Base-by-base conservation (phyloP, 2,113 vertebrate genomes). In the Pedetes capensis region DNA sequence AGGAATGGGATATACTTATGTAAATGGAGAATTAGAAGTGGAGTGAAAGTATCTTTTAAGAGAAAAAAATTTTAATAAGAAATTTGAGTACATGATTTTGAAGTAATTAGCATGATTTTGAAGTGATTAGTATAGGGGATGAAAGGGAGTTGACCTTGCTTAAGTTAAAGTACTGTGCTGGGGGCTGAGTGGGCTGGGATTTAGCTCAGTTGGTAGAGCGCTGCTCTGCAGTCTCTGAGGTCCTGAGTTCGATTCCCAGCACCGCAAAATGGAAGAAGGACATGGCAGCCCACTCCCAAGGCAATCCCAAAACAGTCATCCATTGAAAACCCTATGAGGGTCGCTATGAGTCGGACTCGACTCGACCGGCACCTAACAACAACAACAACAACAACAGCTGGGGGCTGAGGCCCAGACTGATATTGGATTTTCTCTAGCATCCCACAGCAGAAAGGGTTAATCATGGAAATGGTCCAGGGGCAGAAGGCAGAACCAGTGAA, bases 121-220 rank as follows among this genome's bases (percentile, higher is more conserved):
- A 64, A 64, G 27, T 37, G n/a, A 49, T 27, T 51, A 63, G 4
- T 10, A 8, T 82, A 42, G 47, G 34, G 10, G 39, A 13, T 42
- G n/a, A 14, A 16, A 51, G 12, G 32, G 47, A 29, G 6, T 68
- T 61, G 63, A 29, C 39, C 2, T 2, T 1, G 1, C 39, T 0
- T 53, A 51, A 66, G 53, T 79, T 29, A 42, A 59, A 66, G 34
- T 6, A 75, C 47, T 66, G n/a, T n/a, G 83, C 37, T 68, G 14
- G 53, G 4, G 29, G 12, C 82, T 34, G 20, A 71, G 53, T n/a
- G n/a, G n/a, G n/a, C n/a, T n/a, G n/a, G n/a, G n/a, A n/a, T n/a
- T n/a, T n/a, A n/a, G n/a, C n/a, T n/a, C n/a, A n/a, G n/a, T n/a
- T n/a, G n/a, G n/a, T n/a, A n/a, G n/a, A n/a, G n/a, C n/a, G n/a